Percentiles rank a stretch among this genome's conserved stretches.
phyloP scores from a whole-genome alignment of 2,888 invertebrate species.

The Aporophyla lueneburgensis region DNA sequence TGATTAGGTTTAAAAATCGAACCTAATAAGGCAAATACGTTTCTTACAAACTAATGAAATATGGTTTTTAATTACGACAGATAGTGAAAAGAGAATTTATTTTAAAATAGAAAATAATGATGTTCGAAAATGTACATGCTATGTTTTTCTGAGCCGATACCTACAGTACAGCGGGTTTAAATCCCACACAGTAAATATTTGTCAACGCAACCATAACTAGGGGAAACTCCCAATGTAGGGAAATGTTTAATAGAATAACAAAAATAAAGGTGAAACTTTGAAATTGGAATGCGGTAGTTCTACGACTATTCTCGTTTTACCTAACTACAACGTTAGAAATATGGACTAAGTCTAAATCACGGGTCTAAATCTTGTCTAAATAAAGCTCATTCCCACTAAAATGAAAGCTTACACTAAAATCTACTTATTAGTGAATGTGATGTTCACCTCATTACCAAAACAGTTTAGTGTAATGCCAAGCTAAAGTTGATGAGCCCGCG shows the following conservation, averaged over 20 bases:
- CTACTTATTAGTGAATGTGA: background rate
- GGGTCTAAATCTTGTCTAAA: conserved; percentile 15
- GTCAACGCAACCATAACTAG: background rate
- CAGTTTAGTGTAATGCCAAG: conserved; percentile 49
- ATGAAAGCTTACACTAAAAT: conserved; percentile 4
- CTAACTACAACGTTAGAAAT: conserved; percentile 7
- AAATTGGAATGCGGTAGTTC: conserved; percentile 16
- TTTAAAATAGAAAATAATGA: background rate
- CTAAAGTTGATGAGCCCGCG: background rate
- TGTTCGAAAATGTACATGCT: background rate
- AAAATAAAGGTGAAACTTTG: too few relatives aligned
- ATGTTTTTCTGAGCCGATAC: background rate
- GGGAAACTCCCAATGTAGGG: too few relatives aligned
- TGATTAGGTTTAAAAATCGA: background rate
- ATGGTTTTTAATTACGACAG: background rate
- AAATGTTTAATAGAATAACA: background rate
- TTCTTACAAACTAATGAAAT: background rate
- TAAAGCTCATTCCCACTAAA: background rate
- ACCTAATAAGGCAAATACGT: background rate
- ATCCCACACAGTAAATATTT: background rate
- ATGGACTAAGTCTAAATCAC: background rate
- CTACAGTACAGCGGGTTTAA: background rate
- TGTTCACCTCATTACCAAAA: conserved; percentile 38
- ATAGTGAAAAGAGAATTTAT: background rate
- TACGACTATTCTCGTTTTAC: background rate